Evolutionary conservation across 1,140 invertebrate species (phyloP).

Genomic region (Drosophila prosaltans): DNA sequence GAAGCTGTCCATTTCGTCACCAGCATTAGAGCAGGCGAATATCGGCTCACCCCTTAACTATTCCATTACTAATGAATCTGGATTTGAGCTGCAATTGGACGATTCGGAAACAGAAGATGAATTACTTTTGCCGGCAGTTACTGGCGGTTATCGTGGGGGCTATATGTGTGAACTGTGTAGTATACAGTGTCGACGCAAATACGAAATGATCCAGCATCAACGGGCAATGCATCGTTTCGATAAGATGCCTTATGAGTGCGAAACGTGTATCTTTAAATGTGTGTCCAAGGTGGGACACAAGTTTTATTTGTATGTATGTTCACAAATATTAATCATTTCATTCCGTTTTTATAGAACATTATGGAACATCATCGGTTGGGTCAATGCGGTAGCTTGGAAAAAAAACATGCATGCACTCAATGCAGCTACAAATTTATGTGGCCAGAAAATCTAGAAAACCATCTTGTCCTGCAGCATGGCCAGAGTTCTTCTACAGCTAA

Average conservation of each 20-base stretch:
- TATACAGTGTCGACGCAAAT: slow-evolving; percentile 82
- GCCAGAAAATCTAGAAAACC: slow-evolving; percentile 84
- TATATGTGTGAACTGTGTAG: slow-evolving; percentile 84
- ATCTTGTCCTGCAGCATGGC: slow-evolving; percentile 82
- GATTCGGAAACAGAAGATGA: slow-evolving; percentile 79
- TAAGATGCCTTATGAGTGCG: slow-evolving; percentile 73
- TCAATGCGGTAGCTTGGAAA: slow-evolving; percentile 68
- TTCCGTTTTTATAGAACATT: slow-evolving; percentile 50
- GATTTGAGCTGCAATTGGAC: slow-evolving; percentile 67
- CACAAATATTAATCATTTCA: not conserved
- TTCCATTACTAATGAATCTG: slow-evolving; percentile 74
- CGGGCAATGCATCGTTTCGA: slow-evolving; percentile 72
- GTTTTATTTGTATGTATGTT: not conserved
- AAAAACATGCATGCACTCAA: slow-evolving; percentile 82
- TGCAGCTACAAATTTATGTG: slow-evolving; percentile 84
- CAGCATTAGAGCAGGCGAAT: slow-evolving; percentile 39
- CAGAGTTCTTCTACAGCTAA: slow-evolving; percentile 66
- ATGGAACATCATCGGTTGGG: slow-evolving; percentile 66
- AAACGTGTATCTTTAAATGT: slow-evolving; percentile 70
- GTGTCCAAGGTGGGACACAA: slow-evolving; percentile 62
- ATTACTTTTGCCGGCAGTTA: slow-evolving; percentile 39
- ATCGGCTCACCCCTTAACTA: slow-evolving; percentile 67
- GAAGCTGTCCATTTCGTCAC: slow-evolving; percentile 51
- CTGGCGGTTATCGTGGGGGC: slow-evolving; percentile 5
- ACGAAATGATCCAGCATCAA: slow-evolving; percentile 78